These are phyloP conservation scores for Xestia rhomboidea DNA, from an alignment of 2,888 invertebrate species.

Conservation along the genomic window DNA sequence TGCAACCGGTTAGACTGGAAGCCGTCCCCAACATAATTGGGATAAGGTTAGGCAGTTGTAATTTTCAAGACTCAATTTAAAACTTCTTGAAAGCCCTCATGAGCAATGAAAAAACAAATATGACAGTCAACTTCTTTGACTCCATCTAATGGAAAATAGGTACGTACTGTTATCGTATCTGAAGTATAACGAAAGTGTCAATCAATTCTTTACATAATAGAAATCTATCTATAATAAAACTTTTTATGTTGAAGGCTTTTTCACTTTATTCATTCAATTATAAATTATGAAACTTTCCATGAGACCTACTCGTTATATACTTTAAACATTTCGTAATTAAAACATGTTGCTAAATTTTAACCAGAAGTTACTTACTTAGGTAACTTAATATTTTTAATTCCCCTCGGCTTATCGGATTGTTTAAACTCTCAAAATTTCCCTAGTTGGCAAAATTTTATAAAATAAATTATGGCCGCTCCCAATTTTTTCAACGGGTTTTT, in stretches of 20 bases:
- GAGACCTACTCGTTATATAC: background rate
- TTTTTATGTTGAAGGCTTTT: background rate
- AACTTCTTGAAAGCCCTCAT: background rate
- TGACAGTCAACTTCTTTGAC: background rate
- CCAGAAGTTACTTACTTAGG: slow-evolving; percentile 46
- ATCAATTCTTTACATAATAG: background rate
- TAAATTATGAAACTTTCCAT: slow-evolving; percentile 17
- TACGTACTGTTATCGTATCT: background rate
- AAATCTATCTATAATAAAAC: background rate
- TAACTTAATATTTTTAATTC: slow-evolving; percentile 62
- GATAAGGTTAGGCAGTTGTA: background rate
- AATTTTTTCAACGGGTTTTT: slow-evolving; percentile 29
- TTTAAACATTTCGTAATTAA: slow-evolving; percentile 53
- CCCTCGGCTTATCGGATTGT: slow-evolving; percentile 62
- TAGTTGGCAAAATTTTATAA: slow-evolving; percentile 49
- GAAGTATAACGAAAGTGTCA: background rate
- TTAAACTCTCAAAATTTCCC: slow-evolving; percentile 60
- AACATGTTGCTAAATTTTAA: slow-evolving; percentile 50
- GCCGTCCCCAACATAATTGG: too few species aligned
- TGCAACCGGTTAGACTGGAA: too few species aligned
- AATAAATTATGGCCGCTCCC: slow-evolving; percentile 46
- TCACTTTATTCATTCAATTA: slow-evolving; percentile 5
- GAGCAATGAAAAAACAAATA: background rate
- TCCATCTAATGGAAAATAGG: background rate
- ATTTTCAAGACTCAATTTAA: background rate